A percentile compares a stretch with the other conserved stretches of the same genome.
Evolutionary conservation across 2,888 invertebrate genomes (phyloP).

Genomic region (Ornithoptera alexandrae): DNA sequence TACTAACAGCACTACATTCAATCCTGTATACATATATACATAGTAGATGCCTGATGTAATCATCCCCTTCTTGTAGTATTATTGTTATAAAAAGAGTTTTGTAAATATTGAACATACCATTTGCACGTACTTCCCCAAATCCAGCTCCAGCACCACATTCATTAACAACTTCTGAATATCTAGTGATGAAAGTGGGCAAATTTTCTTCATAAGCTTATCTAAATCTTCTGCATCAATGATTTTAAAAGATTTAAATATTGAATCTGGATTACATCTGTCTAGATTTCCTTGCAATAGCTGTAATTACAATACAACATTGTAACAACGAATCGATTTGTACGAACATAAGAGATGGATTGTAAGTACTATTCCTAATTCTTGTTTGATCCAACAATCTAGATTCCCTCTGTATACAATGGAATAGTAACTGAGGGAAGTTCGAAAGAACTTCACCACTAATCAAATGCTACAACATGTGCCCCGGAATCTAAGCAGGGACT

Average conservation of each 20-base stretch:
- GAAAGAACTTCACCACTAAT: too few species aligned
- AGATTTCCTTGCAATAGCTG: constrained; percentile 59
- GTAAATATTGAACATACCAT: constrained; percentile 60
- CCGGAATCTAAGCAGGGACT: too few species aligned
- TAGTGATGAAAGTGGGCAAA: constrained; percentile 64
- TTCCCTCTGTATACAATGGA: too few species aligned
- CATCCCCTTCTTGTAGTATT: not conserved
- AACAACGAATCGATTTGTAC: too few species aligned
- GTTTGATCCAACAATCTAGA: too few species aligned
- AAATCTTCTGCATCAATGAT: constrained; percentile 45
- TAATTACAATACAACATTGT: constrained; percentile 34
- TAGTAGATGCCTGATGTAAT: too few species aligned
- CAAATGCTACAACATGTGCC: too few species aligned
- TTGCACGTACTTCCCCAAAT: constrained; percentile 74
- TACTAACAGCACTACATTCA: too few species aligned
- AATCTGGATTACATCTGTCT: constrained; percentile 50
- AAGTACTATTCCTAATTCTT: too few species aligned
- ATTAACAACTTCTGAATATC: constrained; percentile 66
- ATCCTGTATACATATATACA: too few species aligned
- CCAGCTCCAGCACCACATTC: constrained; percentile 67
- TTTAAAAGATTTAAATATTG: constrained; percentile 40
- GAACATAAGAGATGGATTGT: too few species aligned
- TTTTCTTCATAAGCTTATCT: constrained; percentile 51
- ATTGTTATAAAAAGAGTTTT: not conserved
- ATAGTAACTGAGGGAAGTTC: too few species aligned